These are phyloP conservation scores for Drosophila pallidifrons DNA, from an alignment of 1,140 invertebrate species.

Conservation along the genomic window DNA sequence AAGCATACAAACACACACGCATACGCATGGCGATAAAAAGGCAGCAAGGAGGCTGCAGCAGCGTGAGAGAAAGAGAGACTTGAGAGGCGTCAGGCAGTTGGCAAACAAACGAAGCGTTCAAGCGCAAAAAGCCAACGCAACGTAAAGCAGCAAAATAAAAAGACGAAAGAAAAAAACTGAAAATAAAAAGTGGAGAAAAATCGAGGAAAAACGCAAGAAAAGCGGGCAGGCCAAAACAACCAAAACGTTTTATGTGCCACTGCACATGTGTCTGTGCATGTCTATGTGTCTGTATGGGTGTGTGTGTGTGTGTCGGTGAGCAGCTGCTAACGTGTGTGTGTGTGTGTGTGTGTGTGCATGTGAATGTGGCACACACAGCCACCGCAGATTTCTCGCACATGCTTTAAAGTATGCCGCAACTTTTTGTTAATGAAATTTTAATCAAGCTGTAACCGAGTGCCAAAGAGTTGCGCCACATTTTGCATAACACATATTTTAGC, in stretches of 20 bases:
- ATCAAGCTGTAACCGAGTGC: constrained; percentile 65
- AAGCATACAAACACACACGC: constrained; percentile 4
- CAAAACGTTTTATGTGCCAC: constrained; percentile 75
- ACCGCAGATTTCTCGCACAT: constrained; percentile 74
- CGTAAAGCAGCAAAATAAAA: background rate
- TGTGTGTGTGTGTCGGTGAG: constrained; percentile 17
- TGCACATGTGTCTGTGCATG: constrained; percentile 29
- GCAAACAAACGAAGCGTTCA: constrained; percentile 82
- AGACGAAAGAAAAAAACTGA: constrained; percentile 1
- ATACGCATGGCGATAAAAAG: constrained; percentile 25
- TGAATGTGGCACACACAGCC: constrained; percentile 29
- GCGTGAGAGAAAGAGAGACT: constrained; percentile 18
- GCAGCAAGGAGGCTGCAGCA: background rate
- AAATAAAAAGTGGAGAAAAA: constrained; percentile 26
- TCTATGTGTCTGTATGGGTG: constrained; percentile 26
- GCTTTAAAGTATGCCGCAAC: constrained; percentile 80
- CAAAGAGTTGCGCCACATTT: constrained; percentile 62
- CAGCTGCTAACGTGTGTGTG: constrained; percentile 26
- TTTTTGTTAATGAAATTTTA: constrained; percentile 84
- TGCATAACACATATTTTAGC: constrained; percentile 39
- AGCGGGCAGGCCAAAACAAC: constrained; percentile 61
- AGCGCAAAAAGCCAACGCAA: constrained; percentile 74
- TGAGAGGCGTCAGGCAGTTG: constrained; percentile 67
- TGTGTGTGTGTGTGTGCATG: constrained; percentile 21
- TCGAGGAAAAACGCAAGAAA: constrained; percentile 45